Conservation (phyloP, 2,797 vertebrate species). For the Crypturellus tataupa region DNA sequence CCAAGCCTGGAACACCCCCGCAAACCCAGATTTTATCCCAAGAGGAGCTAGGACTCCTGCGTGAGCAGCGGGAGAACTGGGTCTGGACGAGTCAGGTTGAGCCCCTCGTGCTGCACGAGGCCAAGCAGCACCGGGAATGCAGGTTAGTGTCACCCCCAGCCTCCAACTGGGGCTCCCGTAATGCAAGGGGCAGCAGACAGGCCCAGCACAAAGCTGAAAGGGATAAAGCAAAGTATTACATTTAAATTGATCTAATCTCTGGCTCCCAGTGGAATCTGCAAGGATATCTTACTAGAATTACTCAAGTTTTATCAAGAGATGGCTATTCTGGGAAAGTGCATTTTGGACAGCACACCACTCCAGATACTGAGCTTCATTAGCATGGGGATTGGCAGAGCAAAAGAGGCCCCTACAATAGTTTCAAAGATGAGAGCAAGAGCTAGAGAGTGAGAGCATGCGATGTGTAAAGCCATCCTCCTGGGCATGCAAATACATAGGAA, state of each 20-base stretch:
- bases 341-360: conserved; percentile 71
- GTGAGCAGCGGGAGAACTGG: conserved; percentile 41
- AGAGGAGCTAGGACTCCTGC: conserved; percentile 53
- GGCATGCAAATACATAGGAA: not conserved
- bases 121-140: conserved; percentile 64
- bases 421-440: conserved; percentile 44
- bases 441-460: not conserved
- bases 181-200: conserved; percentile 45
- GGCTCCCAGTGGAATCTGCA: conserved; percentile 75
- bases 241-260: conserved; percentile 83
- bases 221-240: conserved; percentile 80
- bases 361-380: conserved; percentile 72
- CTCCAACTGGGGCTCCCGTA: conserved; percentile 44
- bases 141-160: conserved; percentile 46
- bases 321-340: conserved; percentile 77
- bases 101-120: conserved; percentile 58
- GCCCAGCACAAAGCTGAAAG: conserved; percentile 64
- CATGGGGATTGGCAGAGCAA: conserved; percentile 56
- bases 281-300: conserved; percentile 82
- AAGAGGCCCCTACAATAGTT: conserved; percentile 44
- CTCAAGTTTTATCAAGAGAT: conserved; percentile 77
- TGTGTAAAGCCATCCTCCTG: conserved; percentile 1
- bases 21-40: conserved; percentile 60
- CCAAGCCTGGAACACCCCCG: conserved; percentile 72
- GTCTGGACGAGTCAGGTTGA: conserved; percentile 60